Evolutionary conservation across 2,113 vertebrate species (phyloP).

Genomic region (Smithornis capensis): DNA sequence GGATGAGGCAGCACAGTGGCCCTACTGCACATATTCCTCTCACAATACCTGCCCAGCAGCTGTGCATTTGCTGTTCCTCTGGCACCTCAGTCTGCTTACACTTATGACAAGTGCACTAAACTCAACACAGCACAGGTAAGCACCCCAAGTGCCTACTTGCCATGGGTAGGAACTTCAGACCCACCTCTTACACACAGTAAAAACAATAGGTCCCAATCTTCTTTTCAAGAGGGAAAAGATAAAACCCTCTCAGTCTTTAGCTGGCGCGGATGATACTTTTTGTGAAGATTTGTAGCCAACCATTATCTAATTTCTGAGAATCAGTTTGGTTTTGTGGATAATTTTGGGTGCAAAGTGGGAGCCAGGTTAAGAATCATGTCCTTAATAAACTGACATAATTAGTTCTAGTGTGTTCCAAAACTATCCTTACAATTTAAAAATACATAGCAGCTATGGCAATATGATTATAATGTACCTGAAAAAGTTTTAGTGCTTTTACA

Average conservation of each 20-base stretch:
- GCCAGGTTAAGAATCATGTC: neutral
- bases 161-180: neutral
- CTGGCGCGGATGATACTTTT: rapidly evolving
- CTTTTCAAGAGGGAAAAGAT: neutral
- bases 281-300: neutral
- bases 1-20: neutral
- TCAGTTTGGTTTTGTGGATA: neutral
- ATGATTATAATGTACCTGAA: slow-evolving; percentile 79
- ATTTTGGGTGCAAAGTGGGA: neutral
- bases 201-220: neutral
- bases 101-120: neutral
- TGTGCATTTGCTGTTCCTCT: neutral
- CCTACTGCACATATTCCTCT: rapidly evolving
- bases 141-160: neutral
- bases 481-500: slow-evolving; percentile 93
- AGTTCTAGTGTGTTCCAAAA: neutral
- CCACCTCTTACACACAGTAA: neutral
- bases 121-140: rapidly evolving
- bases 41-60: neutral
- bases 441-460: neutral
- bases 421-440: neutral
- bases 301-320: neutral
- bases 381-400: neutral
- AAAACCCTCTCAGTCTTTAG: neutral
- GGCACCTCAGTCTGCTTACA: neutral